Base-by-base conservation (phyloP, 2,113 vertebrate genomes). In the Tragulus kanchil region DNA sequence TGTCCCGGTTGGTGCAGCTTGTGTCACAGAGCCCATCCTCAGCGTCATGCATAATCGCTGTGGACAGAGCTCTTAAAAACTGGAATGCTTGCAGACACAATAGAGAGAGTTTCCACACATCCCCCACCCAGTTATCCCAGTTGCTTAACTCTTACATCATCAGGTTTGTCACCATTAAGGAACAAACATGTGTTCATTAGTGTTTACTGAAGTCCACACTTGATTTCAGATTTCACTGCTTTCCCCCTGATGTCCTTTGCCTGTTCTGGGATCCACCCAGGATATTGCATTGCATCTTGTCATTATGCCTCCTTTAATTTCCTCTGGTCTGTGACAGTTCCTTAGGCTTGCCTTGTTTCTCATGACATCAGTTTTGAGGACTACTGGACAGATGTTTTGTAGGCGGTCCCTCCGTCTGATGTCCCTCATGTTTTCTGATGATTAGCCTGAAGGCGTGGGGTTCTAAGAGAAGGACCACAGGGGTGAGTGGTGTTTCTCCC, bases 1-100 rank as follows among this genome's bases (percentile, higher is more conserved):
- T 19, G 26, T 82, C 31, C 54, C n/a, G 58, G 3, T 62, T 3
- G 26, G 16, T 26, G 0, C 11, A 8, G 13, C 7, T 14, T 8
- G 4, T 3, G 50, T 16, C 5, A 1, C 10, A 0, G 10, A 3
- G 8, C 54, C 42, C 45, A 23, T 13, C 25, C 15, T 15, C 26
- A 3, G 3, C 11, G 3, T 58, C 6, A 4, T 1, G 3, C 1
- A 0, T 58, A 0, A 1, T 8, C 75, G 73, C 58, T 6, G 3
- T 75, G 26, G 65, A 10, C 12, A 36, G 45, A 0, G 14, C 64
- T 62, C 10, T 48, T 45, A 12, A 36, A 67, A n/a, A 59, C 52
- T 62, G 54, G 48, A 54, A 14, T 92, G 58, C n/a, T 71, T 58
- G 54, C 50, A n/a, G 13, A 69, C 48, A 26, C 28, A 48, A 23